A percentile compares a stretch with the other conserved stretches of the same genome.
phyloP scores from a whole-genome alignment of 2,113 vertebrate genomes.

The Malurus melanocephalus region DNA sequence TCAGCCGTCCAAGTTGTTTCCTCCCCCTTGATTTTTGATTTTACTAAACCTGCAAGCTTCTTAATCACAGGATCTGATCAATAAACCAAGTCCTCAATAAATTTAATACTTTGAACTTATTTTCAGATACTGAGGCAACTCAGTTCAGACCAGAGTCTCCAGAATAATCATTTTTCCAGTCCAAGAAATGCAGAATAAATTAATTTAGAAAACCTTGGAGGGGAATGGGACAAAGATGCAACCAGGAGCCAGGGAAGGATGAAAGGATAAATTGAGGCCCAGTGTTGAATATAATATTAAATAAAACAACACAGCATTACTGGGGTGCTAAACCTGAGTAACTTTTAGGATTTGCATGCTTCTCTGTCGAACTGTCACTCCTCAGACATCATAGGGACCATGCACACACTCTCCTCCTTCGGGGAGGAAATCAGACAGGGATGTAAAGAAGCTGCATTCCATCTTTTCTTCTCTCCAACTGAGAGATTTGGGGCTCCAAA shows the following conservation, averaged over 20 bases:
- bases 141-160: background rate
- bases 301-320: background rate
- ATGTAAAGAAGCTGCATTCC: background rate
- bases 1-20: background rate
- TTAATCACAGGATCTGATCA: background rate
- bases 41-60: background rate
- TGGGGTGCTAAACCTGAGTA: too few relatives aligned
- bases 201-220: background rate
- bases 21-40: background rate
- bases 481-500: background rate
- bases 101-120: background rate
- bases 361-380: background rate
- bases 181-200: background rate
- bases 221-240: fast-evolving
- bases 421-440: background rate
- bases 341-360: fast-evolving
- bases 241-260: background rate
- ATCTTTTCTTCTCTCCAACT: background rate
- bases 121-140: background rate
- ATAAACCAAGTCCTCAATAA: background rate
- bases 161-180: background rate
- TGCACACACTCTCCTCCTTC: fast-evolving
- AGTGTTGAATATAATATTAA: background rate
- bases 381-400: background rate
- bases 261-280: fast-evolving